A percentile compares a stretch with the other conserved stretches of the same genome.
phyloP scores from a whole-genome alignment of 64 coral and sea anemone genomes.

The Montipora foliosa region DNA sequence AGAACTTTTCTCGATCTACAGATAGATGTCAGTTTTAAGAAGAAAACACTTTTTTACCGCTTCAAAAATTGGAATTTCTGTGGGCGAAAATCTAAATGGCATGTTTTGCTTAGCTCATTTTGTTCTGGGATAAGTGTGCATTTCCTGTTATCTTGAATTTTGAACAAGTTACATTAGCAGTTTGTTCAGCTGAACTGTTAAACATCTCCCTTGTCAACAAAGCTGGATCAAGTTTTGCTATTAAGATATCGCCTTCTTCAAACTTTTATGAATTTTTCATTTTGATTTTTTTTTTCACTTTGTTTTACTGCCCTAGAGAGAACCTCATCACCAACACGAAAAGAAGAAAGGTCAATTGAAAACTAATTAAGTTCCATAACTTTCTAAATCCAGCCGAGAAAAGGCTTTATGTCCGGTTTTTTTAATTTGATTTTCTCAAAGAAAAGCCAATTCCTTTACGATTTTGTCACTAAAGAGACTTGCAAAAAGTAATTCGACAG shows the following conservation, averaged over 20 bases:
- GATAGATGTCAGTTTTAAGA: too few species aligned
- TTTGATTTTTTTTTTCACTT: background rate
- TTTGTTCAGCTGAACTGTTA: slow-evolving; percentile 14
- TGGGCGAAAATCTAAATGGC: too few species aligned
- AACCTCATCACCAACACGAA: background rate
- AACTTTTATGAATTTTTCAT: background rate
- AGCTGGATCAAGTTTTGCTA: background rate
- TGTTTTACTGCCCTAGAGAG: background rate
- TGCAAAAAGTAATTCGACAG: background rate
- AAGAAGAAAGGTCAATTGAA: slow-evolving; percentile 23
- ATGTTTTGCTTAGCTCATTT: too few species aligned
- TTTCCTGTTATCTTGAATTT: background rate
- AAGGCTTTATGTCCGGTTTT: background rate
- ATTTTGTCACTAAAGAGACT: background rate
- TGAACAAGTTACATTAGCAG: background rate
- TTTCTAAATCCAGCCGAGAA: background rate
- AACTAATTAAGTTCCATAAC: slow-evolving; percentile 23
- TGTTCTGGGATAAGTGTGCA: background rate
- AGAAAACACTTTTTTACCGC: too few species aligned
- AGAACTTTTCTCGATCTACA: too few species aligned
- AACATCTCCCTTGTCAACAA: slow-evolving; percentile 18
- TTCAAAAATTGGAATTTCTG: too few species aligned
- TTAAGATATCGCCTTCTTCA: background rate
- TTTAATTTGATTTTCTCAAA: background rate
- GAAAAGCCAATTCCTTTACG: background rate